These are phyloP conservation scores for Cynopterus sphinx DNA, from an alignment of 2,797 vertebrate species.

Conservation along the genomic window DNA sequence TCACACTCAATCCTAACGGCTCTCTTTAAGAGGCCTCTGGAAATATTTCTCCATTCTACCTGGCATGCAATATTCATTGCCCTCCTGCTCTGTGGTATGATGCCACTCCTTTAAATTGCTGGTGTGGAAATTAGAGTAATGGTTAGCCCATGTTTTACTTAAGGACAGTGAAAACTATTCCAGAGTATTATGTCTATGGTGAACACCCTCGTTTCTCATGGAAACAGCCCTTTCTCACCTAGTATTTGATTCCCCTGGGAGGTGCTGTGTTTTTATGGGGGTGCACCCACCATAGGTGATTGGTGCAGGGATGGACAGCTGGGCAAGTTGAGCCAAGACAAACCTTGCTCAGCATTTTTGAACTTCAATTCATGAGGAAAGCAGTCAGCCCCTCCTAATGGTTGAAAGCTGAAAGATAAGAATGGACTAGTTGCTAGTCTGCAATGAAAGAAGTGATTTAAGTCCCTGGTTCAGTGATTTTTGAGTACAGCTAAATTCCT, in stretches of 20 bases:
- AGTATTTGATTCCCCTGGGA: neutral
- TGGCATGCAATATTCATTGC: neutral
- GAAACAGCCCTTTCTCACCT: neutral
- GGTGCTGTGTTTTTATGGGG: neutral
- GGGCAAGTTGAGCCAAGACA: neutral
- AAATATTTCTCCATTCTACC: neutral
- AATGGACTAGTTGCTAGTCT: neutral
- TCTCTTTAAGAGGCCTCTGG: conserved; percentile 30
- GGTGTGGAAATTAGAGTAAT: neutral
- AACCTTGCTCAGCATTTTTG: neutral
- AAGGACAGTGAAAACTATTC: neutral
- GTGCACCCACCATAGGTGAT: neutral
- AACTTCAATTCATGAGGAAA: neutral
- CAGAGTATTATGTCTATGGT: neutral
- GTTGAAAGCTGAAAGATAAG: neutral
- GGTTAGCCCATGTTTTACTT: neutral
- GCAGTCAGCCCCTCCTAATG: neutral
- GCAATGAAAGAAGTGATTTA: neutral
- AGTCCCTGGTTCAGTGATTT: neutral
- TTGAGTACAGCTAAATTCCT: neutral
- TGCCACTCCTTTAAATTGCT: conserved; percentile 34
- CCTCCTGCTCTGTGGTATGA: neutral
- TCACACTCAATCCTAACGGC: conserved; percentile 40
- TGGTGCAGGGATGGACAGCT: neutral
- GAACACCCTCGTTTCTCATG: conserved; percentile 7